Evolutionary conservation across 2,888 invertebrate genomes (phyloP), one percentile per base, ranked within the genome.

Genomic region (Cyrtodaria siliqua): DNA sequence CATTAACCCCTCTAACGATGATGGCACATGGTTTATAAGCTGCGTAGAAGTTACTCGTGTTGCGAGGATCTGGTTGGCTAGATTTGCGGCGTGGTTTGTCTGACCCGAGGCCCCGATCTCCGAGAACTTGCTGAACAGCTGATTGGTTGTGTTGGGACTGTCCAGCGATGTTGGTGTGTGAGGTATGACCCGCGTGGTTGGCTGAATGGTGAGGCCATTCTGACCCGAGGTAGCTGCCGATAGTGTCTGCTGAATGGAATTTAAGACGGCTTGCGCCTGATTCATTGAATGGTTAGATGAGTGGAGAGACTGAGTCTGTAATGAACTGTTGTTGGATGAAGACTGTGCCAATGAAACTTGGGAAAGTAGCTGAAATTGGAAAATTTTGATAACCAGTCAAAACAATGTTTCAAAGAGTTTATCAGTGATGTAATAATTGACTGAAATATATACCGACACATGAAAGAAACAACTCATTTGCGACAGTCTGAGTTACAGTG

Each of bases 1-100:
- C 74, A 91, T 83, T 24, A 91, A 84, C 56, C 90, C 90, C 71
- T 80, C 80, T 9, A 80, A 52, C 12, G 80, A 80, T 18, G 80
- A 74, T 77, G 80, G 80, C 67, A 80, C 80, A 74, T 80, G 80
- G 47, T 80, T 80, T 18, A 80, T 72, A n/a, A 80, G 70, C 42
- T 80, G 80, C 44, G 80, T 80, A 20, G 80, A 80, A 9, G 80
- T 74, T 16, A 80, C 72, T 42, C 76, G 56, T 59, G 80, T 80
- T 2, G 80, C 80, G 49, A 80, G 42, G 40, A 80, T 80, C 60
- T 80, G 80, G 73, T 77, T 80, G 63, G 80, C 80, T 38, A 80
- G 50, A 62, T 80, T 80, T 18, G 69, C 53, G 2, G 75, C 72
- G n/a, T 71, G 55, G 24, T 63, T 77, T 14, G 67, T 68, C 42